Conservation (phyloP, 2,113 vertebrate species). For the Sander vitreus region DNA sequence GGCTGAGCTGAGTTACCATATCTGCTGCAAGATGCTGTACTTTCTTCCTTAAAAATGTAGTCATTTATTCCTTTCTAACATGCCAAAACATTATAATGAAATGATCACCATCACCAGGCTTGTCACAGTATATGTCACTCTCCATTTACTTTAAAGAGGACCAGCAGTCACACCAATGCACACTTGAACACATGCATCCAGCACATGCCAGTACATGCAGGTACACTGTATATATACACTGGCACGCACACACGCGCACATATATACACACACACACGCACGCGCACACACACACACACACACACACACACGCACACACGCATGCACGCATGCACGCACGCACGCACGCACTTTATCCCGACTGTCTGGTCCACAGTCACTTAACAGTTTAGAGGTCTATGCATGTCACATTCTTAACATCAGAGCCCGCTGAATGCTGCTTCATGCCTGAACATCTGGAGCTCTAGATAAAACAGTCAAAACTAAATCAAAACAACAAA, state of each 20-base stretch:
- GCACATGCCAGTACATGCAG: slow-evolving; percentile 24
- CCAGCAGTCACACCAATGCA: slow-evolving; percentile 45
- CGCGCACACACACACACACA: slow-evolving; percentile 8
- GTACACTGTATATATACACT: slow-evolving; percentile 20
- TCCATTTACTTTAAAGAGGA: slow-evolving; percentile 51
- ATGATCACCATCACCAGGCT: slow-evolving; percentile 33
- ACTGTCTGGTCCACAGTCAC: slow-evolving; percentile 59
- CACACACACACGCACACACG: slow-evolving; percentile 1
- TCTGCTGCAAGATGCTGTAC: slow-evolving; percentile 20
- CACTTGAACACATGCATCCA: slow-evolving; percentile 22
- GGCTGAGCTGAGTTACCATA: slow-evolving; percentile 13
- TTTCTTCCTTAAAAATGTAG: slow-evolving; percentile 31
- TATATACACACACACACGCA: background rate
- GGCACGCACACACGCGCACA: background rate
- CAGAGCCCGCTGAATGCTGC: slow-evolving; percentile 72
- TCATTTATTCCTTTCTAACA: slow-evolving; percentile 38
- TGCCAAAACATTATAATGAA: slow-evolving; percentile 54
- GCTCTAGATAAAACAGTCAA: slow-evolving; percentile 52
- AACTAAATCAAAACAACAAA: background rate
- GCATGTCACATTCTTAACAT: slow-evolving; percentile 78
- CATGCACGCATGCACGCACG: slow-evolving; percentile 6
- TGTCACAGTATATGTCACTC: slow-evolving; percentile 47
- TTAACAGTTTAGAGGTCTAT: slow-evolving; percentile 79
- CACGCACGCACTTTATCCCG: slow-evolving; percentile 10
- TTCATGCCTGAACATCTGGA: slow-evolving; percentile 55